Conservation (phyloP, 2,797 vertebrate species). For the Muscicapa striata region DNA sequence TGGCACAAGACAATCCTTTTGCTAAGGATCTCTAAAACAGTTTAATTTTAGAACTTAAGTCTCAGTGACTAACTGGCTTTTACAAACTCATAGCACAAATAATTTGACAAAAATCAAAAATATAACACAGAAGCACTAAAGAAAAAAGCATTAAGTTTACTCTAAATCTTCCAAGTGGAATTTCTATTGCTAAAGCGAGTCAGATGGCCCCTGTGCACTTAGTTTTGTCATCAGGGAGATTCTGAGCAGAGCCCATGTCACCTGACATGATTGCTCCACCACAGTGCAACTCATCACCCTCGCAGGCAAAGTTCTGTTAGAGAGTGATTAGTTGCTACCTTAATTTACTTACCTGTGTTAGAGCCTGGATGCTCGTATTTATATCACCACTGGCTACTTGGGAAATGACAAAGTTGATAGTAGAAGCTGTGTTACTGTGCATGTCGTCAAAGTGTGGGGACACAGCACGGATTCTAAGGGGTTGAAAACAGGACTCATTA, state of each 20-base stretch:
- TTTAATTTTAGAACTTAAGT: not conserved
- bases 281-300: conserved; percentile 83
- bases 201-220: conserved; percentile 92
- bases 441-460: conserved; percentile 96
- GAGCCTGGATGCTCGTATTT: conserved; percentile 94
- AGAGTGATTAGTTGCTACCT: not conserved
- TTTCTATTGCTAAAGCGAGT: conserved; percentile 67
- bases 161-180: not conserved
- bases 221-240: conserved; percentile 80
- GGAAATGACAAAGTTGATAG: conserved; percentile 98
- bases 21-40: not conserved
- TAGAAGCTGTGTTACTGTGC: conserved; percentile 96
- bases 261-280: conserved; percentile 68
- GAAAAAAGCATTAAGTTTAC: not conserved
- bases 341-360: conserved; percentile 87
- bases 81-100: not conserved
- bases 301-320: conserved; percentile 36
- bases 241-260: conserved; percentile 71
- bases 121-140: not conserved
- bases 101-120: not conserved
- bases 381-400: conserved; percentile 98
- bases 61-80: not conserved
- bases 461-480: conserved; percentile 87
- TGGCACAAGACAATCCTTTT: not conserved
- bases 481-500: conserved; percentile 8